Base-by-base conservation (phyloP, 64 coral and sea anemone species). In the Montipora capricornis region DNA sequence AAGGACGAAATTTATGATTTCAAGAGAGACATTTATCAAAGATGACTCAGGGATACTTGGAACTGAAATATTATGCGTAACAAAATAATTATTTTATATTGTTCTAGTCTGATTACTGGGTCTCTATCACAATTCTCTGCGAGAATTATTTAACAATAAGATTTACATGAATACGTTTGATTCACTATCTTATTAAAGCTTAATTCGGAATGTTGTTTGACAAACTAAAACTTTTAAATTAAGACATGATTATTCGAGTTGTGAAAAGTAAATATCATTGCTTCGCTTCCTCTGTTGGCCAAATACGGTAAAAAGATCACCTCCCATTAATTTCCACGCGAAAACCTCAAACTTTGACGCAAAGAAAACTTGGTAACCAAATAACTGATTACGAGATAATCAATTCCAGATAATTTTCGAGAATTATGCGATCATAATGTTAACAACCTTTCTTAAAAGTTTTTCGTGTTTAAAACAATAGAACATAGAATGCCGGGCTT, bases 131-230 rank as follows among this genome's bases (percentile, higher is more conserved):
- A 37, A 37, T 37, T 37, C 37, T 37, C 37, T 37, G 37, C 37
- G 37, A 37, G 37, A 37, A 37, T 37, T 37, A 37, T 37, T 37
- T 37, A 37, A 2, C 37, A 37, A 37, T 37, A 37, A 37, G 1
- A 37, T 37, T 37, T 37, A 37, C 37, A 37, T 37, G 37, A 37
- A 37, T 37, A 37, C 37, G 37, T 37, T 37, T 37, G 13, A 64
- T 44, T 16, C 10, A 5, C 4, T 7, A 5, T 60, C 16, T 5
- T 4, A 5, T 22, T n/a, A 50, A 49, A 16, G 20, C 10, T 20
- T 12, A 69, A 71, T 86, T 49, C 50, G 44, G 20, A 73, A 86
- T 84, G 81, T 17, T 86, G 66, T 68, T 86, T 86, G 29, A 68
- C 66, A 20, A 49, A 73, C 17, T 16, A 49, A 73, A 86, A 44